Percentiles rank a stretch among this genome's conserved stretches.
Conservation (phyloP, 2,888 invertebrate genomes). For the Alloplasta piceator region DNA sequence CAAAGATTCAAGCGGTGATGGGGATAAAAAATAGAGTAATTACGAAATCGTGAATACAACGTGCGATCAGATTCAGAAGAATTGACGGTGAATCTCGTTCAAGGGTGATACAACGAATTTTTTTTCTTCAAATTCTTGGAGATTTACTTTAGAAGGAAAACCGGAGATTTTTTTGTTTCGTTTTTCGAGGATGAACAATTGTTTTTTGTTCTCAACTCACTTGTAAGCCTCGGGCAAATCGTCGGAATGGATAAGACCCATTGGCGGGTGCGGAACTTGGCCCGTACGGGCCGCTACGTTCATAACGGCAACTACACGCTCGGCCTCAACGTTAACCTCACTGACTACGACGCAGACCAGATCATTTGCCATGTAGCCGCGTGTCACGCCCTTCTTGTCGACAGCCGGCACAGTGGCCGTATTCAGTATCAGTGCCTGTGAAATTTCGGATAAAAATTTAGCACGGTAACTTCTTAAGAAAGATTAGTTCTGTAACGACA, state of each 20-base stretch:
- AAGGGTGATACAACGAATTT: background rate
- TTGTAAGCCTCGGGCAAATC: slow-evolving; percentile 93
- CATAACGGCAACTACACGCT: slow-evolving; percentile 95
- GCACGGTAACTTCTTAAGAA: too few species aligned
- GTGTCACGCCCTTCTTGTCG: slow-evolving; percentile 91
- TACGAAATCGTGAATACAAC: slow-evolving; percentile 30
- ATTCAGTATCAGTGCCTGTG: slow-evolving; percentile 81
- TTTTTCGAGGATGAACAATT: slow-evolving; percentile 78
- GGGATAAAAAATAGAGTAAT: background rate
- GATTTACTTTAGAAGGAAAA: background rate
- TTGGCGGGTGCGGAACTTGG: slow-evolving; percentile 89
- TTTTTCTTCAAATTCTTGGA: background rate
- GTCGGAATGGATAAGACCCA: slow-evolving; percentile 92
- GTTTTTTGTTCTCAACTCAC: slow-evolving; percentile 85
- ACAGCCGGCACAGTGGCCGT: slow-evolving; percentile 88
- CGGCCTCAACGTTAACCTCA: slow-evolving; percentile 93
- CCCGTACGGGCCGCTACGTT: slow-evolving; percentile 90
- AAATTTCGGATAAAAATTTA: background rate
- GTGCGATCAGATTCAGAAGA: background rate
- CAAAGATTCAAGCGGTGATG: slow-evolving; percentile 32
- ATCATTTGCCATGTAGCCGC: slow-evolving; percentile 92
- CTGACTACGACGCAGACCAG: slow-evolving; percentile 94
- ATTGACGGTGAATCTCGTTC: slow-evolving; percentile 12
- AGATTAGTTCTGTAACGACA: too few species aligned
- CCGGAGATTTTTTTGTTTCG: slow-evolving; percentile 19